Percentiles rank a stretch among this genome's conserved stretches.
Conservation (phyloP, 2,888 invertebrate species). For the Plagodis pulveraria region DNA sequence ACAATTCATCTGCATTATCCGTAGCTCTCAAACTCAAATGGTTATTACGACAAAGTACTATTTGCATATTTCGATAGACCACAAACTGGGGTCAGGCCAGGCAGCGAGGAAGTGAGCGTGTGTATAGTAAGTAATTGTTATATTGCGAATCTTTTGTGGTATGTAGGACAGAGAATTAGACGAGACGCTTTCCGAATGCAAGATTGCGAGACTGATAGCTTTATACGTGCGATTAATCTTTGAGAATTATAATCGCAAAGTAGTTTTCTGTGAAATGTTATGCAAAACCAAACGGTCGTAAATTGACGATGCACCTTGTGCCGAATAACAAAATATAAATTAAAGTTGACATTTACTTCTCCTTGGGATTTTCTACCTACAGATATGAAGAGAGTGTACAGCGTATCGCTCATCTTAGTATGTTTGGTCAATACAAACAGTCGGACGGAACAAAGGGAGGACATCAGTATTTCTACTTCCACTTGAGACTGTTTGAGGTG, state of each 20-base stretch:
- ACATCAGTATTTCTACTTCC: no score
- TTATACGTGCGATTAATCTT: constrained; percentile 16
- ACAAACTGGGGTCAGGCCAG: constrained; percentile 25
- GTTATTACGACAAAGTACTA: constrained; percentile 4
- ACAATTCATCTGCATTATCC: neutral
- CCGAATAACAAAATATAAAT: constrained; percentile 17
- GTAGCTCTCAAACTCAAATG: neutral
- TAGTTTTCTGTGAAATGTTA: constrained; percentile 12
- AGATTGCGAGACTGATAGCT: constrained; percentile 25
- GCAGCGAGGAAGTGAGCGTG: constrained; percentile 32
- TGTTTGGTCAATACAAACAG: no score
- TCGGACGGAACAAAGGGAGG: no score
- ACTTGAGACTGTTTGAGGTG: no score
- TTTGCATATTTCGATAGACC: neutral
- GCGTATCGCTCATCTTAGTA: no score
- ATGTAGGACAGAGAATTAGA: constrained; percentile 30
- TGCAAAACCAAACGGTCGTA: constrained; percentile 13
- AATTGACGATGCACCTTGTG: constrained; percentile 22
- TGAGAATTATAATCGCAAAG: constrained; percentile 17
- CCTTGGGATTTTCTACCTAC: neutral
- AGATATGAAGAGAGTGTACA: no score
- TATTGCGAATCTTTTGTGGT: constrained; percentile 20
- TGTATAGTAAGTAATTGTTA: constrained; percentile 28
- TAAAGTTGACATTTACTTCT: constrained; percentile 20
- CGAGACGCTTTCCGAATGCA: constrained; percentile 23